Evolutionary conservation across 2,888 invertebrate species (phyloP), one percentile per base, ranked within the genome.

Genomic region (Anthoptus insignis): DNA sequence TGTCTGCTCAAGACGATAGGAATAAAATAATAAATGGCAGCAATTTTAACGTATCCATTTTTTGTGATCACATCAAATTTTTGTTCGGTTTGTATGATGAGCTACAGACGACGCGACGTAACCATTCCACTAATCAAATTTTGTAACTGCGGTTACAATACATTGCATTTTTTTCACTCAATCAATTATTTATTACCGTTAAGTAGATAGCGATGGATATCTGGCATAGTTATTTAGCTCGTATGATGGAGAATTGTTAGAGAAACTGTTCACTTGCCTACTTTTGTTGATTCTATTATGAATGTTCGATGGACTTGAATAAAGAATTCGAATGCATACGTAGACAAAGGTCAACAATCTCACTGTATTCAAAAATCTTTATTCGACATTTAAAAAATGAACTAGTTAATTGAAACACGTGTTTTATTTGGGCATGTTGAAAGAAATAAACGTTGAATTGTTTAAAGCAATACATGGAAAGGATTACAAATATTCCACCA

Each of bases 71-170:
- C 57, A 45, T 65, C 47, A 29, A 32, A 65, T 57, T 66, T 63
- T 64, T 63, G 49, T 57, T 21, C 42, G 57, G 57, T 57, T 64
- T 57, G 57, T 64, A 22, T 73, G 79, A 61, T 71, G 65, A 65
- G 56, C 69, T 81, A 82, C 86, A 88, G 90, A 84, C 84, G 87
- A 87, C 89, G 88, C 91, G 84, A 88, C 91, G 89, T 91, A 89
- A 89, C 87, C 84, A 91, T 89, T 89, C 88, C 87, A 89, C 91
- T 93, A 92, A 92, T 93, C 92, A 93, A 93, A 93, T 92, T 92
- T 92, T 89, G 91, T 91, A 91, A 92, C 90, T 88, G 87, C 88
- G 88, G 88, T 87, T 92, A 91, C 91, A 91, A 91, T 89, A 82
- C 87, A n/a, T n/a, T n/a, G n/a, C 83, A 90, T 89, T 85, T 88